These are phyloP conservation scores for Opisthocomus hoazin DNA, from an alignment of 2,113 vertebrate genomes.

Conservation along the genomic window DNA sequence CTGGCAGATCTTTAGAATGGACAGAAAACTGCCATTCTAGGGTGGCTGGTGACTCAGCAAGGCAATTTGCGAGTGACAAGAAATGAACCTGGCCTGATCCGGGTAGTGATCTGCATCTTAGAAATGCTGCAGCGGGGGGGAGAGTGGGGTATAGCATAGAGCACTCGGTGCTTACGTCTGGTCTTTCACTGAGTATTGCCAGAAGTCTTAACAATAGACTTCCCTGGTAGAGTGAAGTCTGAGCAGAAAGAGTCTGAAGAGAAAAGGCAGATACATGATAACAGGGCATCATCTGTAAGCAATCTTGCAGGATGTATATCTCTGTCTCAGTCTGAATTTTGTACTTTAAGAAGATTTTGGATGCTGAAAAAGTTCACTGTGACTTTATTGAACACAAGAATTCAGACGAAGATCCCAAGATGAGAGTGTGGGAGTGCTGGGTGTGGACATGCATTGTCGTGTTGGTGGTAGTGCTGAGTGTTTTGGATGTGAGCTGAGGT, in stretches of 20 bases:
- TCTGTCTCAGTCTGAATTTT: not conserved
- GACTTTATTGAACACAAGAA: not conserved
- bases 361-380: conserved; percentile 4
- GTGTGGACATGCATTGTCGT: not conserved
- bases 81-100: not conserved
- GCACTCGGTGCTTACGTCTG: not conserved
- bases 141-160: not conserved
- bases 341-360: not conserved
- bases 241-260: not conserved
- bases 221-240: not conserved
- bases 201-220: not conserved
- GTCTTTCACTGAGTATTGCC: not conserved
- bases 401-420: not conserved
- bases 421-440: not conserved
- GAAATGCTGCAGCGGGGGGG: not conserved
- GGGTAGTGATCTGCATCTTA: not conserved
- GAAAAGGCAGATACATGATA: not conserved
- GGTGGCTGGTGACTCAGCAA: not conserved
- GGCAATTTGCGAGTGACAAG: not conserved
- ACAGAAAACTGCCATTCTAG: not conserved
- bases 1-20: not conserved
- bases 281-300: not conserved
- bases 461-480: not conserved
- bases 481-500: not conserved
- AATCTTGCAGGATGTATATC: not conserved